Evolutionary conservation across 1,140 invertebrate species (phyloP).

Genomic region (Bombus confusus): DNA sequence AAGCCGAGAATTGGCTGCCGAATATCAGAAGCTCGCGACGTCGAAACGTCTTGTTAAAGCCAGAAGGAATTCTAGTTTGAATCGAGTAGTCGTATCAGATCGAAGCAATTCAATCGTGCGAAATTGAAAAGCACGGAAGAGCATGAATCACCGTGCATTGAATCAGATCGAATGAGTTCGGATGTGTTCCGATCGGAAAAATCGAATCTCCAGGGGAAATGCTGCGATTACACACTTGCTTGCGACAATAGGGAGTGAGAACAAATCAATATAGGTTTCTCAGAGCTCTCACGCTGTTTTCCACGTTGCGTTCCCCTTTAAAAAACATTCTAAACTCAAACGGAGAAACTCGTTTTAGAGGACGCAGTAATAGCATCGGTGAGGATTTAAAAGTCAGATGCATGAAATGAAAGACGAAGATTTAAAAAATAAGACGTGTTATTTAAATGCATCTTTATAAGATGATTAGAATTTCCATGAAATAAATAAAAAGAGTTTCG

Average conservation of each 20-base stretch:
- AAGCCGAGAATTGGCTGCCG: not conserved
- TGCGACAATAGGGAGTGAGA: slow-evolving; percentile 38
- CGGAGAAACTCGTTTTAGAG: not conserved
- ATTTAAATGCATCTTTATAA: not conserved
- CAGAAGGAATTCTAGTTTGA: slow-evolving; percentile 3
- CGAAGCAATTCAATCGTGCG: slow-evolving; percentile 46
- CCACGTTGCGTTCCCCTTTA: not conserved
- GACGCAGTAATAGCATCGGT: not conserved
- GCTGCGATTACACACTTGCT: slow-evolving; percentile 50
- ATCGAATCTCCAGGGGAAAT: slow-evolving; percentile 46
- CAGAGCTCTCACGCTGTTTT: not conserved
- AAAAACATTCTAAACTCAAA: not conserved
- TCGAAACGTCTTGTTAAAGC: slow-evolving; percentile 19
- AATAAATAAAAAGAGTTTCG: not conserved
- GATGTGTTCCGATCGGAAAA: slow-evolving; percentile 53
- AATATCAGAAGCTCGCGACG: not conserved
- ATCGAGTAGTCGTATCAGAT: slow-evolving; percentile 46
- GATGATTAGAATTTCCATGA: not conserved
- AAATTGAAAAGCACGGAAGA: slow-evolving; percentile 52
- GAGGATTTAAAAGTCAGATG: not conserved
- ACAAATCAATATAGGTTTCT: slow-evolving; percentile 44
- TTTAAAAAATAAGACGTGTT: not conserved
- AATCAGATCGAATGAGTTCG: slow-evolving; percentile 51
- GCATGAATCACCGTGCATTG: slow-evolving; percentile 52
- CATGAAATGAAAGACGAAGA: not conserved